Evolutionary conservation across 1,140 invertebrate genomes (phyloP).

Genomic region (Dinoponera quadriceps): DNA sequence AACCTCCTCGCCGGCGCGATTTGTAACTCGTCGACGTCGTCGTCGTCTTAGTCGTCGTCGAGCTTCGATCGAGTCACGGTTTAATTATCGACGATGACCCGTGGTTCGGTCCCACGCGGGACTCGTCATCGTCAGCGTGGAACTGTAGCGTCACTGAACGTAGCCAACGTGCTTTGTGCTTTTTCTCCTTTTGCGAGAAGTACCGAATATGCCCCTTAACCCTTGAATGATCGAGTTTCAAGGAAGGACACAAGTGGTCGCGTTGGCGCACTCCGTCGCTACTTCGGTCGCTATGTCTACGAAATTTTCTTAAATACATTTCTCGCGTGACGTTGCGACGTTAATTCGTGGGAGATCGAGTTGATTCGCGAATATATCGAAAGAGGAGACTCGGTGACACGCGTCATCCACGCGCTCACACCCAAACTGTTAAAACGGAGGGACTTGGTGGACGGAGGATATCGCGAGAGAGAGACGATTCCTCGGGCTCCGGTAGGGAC

Average conservation of each 20-base stretch:
- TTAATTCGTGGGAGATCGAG: too few species aligned
- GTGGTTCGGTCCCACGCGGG: slow-evolving; percentile 23
- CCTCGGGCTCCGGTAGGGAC: not conserved
- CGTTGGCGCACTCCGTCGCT: too few species aligned
- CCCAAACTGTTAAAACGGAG: too few species aligned
- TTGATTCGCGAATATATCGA: too few species aligned
- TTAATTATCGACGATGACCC: slow-evolving; percentile 52
- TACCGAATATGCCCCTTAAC: not conserved
- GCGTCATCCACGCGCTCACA: too few species aligned
- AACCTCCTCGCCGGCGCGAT: slow-evolving; percentile 44
- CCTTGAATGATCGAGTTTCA: too few species aligned
- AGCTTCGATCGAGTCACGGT: slow-evolving; percentile 38
- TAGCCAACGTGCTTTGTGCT: not conserved
- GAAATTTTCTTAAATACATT: too few species aligned
- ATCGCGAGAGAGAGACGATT: not conserved
- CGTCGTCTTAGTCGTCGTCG: too few species aligned
- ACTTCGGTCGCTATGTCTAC: too few species aligned
- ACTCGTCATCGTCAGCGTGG: slow-evolving; percentile 20
- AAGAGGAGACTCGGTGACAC: too few species aligned
- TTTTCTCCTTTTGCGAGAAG: not conserved
- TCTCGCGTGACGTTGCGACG: too few species aligned
- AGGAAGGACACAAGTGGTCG: too few species aligned
- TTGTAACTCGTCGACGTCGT: slow-evolving; percentile 24
- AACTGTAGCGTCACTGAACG: slow-evolving; percentile 24
- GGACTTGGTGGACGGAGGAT: not conserved